A percentile compares a stretch with the other conserved stretches of the same genome.
phyloP scores from a whole-genome alignment of 2,113 vertebrate species.

The Phyllopteryx taeniolatus region DNA sequence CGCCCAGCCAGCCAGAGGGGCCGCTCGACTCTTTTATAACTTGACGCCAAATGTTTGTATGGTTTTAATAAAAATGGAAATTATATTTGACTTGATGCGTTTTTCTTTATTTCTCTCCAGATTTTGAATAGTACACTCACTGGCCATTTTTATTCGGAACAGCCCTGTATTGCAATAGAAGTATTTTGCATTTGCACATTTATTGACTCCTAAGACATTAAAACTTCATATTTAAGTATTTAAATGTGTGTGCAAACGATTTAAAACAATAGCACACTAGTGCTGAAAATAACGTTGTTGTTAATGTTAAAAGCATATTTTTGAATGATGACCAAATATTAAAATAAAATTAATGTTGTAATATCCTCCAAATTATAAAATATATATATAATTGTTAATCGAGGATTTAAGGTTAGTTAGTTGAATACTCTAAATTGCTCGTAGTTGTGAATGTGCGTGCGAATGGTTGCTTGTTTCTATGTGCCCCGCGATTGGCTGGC shows the following conservation, averaged over 20 bases:
- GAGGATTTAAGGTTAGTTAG: no score
- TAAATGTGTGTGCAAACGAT: neutral
- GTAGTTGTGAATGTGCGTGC: no score
- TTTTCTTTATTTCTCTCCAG: neutral
- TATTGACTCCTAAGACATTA: neutral
- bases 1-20: constrained; percentile 82
- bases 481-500: no score
- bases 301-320: no score
- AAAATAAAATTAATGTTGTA: no score
- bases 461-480: no score
- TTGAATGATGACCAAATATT: no score
- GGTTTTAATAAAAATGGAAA: constrained; percentile 96
- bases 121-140: neutral
- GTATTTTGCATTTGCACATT: neutral
- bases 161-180: neutral
- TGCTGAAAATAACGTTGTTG: no score
- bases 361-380: no score
- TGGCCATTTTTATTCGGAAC: neutral
- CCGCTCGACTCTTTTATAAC: constrained; percentile 93
- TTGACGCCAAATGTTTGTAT: constrained; percentile 93
- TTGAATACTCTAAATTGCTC: no score
- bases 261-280: neutral
- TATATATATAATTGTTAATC: no score
- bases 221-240: neutral
- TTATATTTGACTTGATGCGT: constrained; percentile 71